Base-by-base conservation (phyloP, 2,113 vertebrate genomes). In the Euleptes europaea region DNA sequence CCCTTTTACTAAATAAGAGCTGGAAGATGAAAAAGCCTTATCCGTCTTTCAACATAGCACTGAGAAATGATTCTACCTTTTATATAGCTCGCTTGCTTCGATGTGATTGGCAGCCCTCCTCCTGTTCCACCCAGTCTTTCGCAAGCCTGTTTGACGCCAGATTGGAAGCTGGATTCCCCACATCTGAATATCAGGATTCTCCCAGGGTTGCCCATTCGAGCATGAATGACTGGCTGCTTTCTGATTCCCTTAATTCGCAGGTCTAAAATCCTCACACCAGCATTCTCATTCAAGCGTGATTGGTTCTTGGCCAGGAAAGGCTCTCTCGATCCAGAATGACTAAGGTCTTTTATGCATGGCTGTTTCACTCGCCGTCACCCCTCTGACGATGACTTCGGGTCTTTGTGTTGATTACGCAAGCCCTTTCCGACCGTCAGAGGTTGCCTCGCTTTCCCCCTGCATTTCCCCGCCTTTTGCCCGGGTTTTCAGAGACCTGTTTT, bases 251-350 rank as follows among this genome's bases (percentile, higher is more conserved):
- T 14, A 14, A n/a, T 76, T 69, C 82, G 79, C 79, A 69, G 82
- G 73, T 47, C 72, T 85, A 28, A 69, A 78, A 85, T 44, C n/a
- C 76, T 79, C 76, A 79, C 84, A 79, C 84, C 84, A 73, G 76
- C 51, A 17, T 71, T 49, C 77, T 85, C 76, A 67, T 79, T 78
- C 84, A 79, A 79, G 76, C 72, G 51, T 73, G 84, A 79, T 78
- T 85, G 76, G 76, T 85, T 31, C 42, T 60, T 71, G 31, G 67
- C 67, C 76, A 44, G 35, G 60, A 57, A 67, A 35, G n/a, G 21
- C 15, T 63, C 21, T 72, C 76, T 72, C 23, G 31, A 72, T 72
- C 76, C 35, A 9, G 84, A 72, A 67, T 85, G 84, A 85, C 84
- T 85, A 85, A n/a, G n/a, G n/a, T n/a, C n/a, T n/a, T n/a, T n/a